phyloP scores from a whole-genome alignment of 64 coral and sea anemone species.

The Cladopsammia gracilis region DNA sequence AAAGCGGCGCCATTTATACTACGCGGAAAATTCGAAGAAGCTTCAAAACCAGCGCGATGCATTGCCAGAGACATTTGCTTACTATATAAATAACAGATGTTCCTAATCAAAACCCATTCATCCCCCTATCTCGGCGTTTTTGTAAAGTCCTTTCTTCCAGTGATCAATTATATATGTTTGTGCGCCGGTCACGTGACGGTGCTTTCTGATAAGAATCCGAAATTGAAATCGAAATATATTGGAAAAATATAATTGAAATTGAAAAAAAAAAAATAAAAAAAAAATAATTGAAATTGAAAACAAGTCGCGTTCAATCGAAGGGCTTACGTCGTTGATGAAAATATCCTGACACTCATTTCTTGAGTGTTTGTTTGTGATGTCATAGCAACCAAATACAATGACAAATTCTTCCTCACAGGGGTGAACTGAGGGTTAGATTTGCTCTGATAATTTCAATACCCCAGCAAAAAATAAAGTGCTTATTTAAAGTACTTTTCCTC shows the following conservation, averaged over 20 bases:
- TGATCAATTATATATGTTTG: too few species aligned
- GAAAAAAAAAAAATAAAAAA: too few species aligned
- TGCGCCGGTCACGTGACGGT: slow-evolving; percentile 49
- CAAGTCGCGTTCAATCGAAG: too few species aligned
- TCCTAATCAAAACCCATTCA: not conserved
- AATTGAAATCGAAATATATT: too few species aligned
- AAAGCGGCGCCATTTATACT: not conserved
- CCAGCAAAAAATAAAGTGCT: too few species aligned
- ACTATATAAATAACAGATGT: not conserved
- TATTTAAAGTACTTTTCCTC: too few species aligned
- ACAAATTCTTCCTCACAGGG: not conserved
- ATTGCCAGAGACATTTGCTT: slow-evolving; percentile 21
- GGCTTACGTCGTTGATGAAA: too few species aligned
- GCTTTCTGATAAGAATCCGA: too few species aligned
- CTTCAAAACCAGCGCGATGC: not conserved
- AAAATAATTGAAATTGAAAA: too few species aligned
- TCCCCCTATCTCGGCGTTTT: not conserved
- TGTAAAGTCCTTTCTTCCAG: not conserved
- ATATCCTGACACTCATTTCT: too few species aligned
- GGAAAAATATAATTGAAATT: too few species aligned
- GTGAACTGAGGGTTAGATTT: not conserved
- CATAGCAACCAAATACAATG: slow-evolving; percentile 52
- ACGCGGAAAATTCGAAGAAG: not conserved
- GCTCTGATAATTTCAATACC: too few species aligned
- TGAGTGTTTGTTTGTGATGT: not conserved